Conservation (phyloP, 2,113 vertebrate genomes). For the Genyomyrus donnyi region DNA sequence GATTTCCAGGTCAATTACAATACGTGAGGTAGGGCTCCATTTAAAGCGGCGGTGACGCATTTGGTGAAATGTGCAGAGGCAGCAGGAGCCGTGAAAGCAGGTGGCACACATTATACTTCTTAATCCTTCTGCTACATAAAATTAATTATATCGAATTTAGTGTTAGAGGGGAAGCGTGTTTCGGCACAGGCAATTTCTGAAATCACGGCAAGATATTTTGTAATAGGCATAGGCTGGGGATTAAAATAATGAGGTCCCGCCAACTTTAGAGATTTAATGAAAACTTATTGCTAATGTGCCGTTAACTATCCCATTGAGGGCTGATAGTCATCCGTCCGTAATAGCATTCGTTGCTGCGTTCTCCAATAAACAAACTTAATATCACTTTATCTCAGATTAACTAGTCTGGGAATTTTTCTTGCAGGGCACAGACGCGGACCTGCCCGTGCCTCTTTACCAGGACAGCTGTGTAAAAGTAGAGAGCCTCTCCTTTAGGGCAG, state of each 20-base stretch:
- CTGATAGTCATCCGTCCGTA: neutral
- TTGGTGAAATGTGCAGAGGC: neutral
- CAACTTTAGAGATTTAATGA: neutral
- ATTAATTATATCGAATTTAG: neutral
- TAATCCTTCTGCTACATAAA: neutral
- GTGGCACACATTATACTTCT: neutral
- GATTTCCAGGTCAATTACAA: neutral
- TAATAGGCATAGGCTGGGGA: neutral
- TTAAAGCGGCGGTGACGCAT: neutral
- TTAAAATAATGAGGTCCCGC: neutral
- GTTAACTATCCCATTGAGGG: neutral
- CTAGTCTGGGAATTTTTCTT: conserved; percentile 16
- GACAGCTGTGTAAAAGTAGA: neutral
- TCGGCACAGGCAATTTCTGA: neutral
- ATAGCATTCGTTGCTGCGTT: neutral
- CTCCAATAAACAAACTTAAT: neutral
- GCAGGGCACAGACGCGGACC: neutral
- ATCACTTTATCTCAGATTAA: neutral
- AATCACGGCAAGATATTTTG: neutral
- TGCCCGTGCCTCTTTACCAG: neutral
- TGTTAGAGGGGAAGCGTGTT: neutral
- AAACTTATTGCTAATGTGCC: neutral
- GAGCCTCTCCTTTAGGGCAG: neutral
- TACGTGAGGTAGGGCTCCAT: neutral
- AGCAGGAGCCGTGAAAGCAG: neutral